Percentiles rank a stretch among this genome's conserved stretches.
phyloP scores from a whole-genome alignment of 2,797 vertebrate genomes.

The Falco novaeseelandiae region DNA sequence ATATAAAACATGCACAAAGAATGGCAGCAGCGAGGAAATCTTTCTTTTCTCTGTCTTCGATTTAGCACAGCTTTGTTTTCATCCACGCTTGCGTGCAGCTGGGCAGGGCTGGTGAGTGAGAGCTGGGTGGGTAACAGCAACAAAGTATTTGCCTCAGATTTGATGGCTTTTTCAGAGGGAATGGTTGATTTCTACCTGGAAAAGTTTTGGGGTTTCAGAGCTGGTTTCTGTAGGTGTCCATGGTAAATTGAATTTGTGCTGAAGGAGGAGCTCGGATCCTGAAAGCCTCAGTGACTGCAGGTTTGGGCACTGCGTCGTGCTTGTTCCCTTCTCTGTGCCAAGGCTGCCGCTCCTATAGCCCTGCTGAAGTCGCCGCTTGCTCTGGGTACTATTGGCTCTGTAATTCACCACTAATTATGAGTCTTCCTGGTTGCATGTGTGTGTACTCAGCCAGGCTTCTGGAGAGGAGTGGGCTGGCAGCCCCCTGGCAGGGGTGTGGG shows the following conservation, averaged over 20 bases:
- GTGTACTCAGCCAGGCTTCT: not conserved
- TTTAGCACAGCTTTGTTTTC: not conserved
- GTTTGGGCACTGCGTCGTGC: not conserved
- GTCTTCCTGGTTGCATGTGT: not conserved
- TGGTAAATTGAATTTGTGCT: not conserved
- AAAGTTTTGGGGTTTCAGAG: accelerated
- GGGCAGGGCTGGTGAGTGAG: not conserved
- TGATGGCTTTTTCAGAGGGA: not conserved
- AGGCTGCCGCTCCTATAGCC: not conserved
- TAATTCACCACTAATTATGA: not conserved
- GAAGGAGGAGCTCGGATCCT: not conserved
- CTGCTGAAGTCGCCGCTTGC: not conserved
- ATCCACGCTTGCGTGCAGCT: not conserved
- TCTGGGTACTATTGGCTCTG: not conserved
- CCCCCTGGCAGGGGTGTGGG: accelerated
- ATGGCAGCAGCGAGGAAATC: not conserved
- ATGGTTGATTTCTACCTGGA: not conserved
- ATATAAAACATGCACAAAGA: not conserved
- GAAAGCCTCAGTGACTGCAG: not conserved
- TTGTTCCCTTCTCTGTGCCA: not conserved
- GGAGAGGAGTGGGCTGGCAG: not conserved
- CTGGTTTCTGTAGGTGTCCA: not conserved
- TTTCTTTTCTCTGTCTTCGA: not conserved
- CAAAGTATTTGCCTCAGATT: not conserved
- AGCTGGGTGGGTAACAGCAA: not conserved